These are phyloP conservation scores for Carassius auratus DNA, from an alignment of 2,113 vertebrate genomes.

Conservation along the genomic window DNA sequence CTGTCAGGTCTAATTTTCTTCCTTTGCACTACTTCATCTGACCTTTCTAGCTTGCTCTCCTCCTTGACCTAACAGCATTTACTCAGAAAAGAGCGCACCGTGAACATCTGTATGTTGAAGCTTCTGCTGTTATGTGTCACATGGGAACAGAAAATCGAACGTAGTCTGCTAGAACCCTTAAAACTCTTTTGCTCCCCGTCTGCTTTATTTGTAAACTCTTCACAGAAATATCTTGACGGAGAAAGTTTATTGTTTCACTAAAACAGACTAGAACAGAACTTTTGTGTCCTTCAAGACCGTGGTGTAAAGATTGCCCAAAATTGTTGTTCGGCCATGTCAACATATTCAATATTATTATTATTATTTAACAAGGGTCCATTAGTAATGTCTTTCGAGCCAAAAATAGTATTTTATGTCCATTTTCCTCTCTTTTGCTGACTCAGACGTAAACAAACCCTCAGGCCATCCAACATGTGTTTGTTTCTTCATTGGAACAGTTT, in stretches of 20 bases:
- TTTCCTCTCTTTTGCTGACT: not conserved
- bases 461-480: not conserved
- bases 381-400: not conserved
- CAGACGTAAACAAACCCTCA: not conserved
- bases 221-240: not conserved
- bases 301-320: not conserved
- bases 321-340: not conserved
- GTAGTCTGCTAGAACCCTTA: not conserved
- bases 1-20: slow-evolving; percentile 3
- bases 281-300: not conserved
- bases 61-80: slow-evolving; percentile 34
- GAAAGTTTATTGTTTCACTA: not conserved
- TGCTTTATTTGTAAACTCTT: slow-evolving; percentile 8
- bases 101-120: not conserved
- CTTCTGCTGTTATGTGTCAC: not conserved
- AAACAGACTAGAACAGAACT: not conserved
- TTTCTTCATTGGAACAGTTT: not conserved
- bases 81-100: slow-evolving; percentile 19
- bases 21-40: slow-evolving; percentile 11
- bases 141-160: slow-evolving; percentile 9
- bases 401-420: not conserved
- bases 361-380: not conserved
- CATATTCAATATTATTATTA: not conserved
- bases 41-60: slow-evolving; percentile 17
- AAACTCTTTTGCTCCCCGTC: not conserved